These are phyloP conservation scores for Nemoura dubitans DNA, from an alignment of 2,888 invertebrate species.

Conservation along the genomic window DNA sequence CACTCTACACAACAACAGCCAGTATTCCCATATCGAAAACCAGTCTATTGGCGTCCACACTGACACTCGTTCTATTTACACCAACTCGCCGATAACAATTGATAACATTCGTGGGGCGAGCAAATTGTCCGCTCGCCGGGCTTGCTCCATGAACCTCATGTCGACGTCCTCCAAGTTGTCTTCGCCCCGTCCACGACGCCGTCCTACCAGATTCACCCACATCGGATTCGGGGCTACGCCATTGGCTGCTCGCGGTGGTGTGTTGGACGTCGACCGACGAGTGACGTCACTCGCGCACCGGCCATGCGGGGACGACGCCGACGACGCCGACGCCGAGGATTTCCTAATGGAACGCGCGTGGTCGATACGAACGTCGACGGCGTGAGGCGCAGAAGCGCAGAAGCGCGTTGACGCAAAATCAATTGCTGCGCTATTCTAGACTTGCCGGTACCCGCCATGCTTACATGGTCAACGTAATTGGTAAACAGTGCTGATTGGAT, in stretches of 20 bases:
- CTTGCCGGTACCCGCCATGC: background rate
- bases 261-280: slow-evolving; percentile 18
- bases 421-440: background rate
- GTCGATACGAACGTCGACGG: background rate
- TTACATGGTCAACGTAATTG: background rate
- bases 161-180: background rate
- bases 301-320: background rate
- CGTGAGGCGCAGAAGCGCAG: slow-evolving; percentile 25
- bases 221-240: background rate
- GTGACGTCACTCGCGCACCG: slow-evolving; percentile 32
- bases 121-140: background rate
- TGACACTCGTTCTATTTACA: background rate
- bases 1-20: background rate
- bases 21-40: background rate
- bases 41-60: background rate
- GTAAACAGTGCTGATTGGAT: background rate
- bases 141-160: background rate
- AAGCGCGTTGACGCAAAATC: background rate
- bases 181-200: background rate
- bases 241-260: slow-evolving; percentile 35
- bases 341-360: background rate
- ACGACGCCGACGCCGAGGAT: background rate
- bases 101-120: background rate
- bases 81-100: slow-evolving; percentile 26
- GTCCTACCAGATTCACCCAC: slow-evolving; percentile 22